Percentiles rank a stretch among this genome's conserved stretches.
phyloP scores from a whole-genome alignment of 2,113 vertebrate genomes.

The Brachyistius frenatus region DNA sequence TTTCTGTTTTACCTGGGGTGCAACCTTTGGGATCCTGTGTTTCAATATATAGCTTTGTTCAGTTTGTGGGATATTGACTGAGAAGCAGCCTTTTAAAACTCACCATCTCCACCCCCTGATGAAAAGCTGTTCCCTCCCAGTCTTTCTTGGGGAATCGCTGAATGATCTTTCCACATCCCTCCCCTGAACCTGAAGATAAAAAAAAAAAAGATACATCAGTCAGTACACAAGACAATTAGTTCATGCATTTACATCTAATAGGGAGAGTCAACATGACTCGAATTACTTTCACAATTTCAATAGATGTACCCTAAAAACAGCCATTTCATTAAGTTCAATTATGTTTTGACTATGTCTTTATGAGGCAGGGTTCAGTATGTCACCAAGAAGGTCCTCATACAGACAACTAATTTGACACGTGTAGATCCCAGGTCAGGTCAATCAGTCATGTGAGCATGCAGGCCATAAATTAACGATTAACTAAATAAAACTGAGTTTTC shows the following conservation, averaged over 20 bases:
- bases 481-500: too few relatives aligned
- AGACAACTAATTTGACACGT: too few relatives aligned
- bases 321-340: too few relatives aligned
- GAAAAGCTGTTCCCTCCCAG: constrained; percentile 97
- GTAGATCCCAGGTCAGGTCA: too few relatives aligned
- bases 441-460: too few relatives aligned
- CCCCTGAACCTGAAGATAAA: constrained; percentile 87
- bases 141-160: constrained; percentile 97
- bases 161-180: constrained; percentile 97
- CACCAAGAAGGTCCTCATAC: too few relatives aligned
- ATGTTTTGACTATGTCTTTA: too few relatives aligned
- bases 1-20: too few relatives aligned
- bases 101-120: constrained; percentile 98
- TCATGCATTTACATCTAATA: background rate
- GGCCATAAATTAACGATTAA: too few relatives aligned
- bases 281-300: background rate
- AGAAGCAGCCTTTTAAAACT: constrained; percentile 67
- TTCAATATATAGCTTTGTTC: background rate
- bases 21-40: background rate
- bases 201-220: constrained; percentile 31
- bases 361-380: too few relatives aligned
- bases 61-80: background rate
- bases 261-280: background rate
- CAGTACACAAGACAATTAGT: background rate
- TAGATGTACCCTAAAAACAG: too few relatives aligned